Evolutionary conservation across 2,888 invertebrate genomes (phyloP).

Genomic region (Phyto melanocephala): DNA sequence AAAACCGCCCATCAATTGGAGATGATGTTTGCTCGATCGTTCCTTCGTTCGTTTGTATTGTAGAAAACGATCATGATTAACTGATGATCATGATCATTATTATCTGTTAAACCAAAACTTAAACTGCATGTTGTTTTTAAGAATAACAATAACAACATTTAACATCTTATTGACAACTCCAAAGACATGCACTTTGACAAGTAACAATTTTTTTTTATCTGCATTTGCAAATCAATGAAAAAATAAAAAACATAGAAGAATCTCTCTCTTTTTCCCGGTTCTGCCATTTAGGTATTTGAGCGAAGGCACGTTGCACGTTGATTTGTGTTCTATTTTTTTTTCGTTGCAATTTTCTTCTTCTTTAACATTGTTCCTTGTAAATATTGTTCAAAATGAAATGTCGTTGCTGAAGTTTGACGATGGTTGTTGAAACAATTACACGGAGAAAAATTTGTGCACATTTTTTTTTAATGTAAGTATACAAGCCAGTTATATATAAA

Average conservation of each 20-base stretch:
- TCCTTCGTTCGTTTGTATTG: neutral
- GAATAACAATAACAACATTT: constrained; percentile 42
- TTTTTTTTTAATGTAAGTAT: too few relatives aligned
- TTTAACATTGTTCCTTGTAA: constrained; percentile 25
- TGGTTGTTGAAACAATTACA: constrained; percentile 19
- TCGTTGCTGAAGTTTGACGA: constrained; percentile 33
- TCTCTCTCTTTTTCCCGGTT: constrained; percentile 30
- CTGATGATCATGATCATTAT: constrained; percentile 55
- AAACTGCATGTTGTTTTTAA: constrained; percentile 18
- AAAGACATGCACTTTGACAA: constrained; percentile 63
- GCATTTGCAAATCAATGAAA: constrained; percentile 58
- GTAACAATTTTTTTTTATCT: constrained; percentile 62
- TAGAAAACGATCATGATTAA: constrained; percentile 51
- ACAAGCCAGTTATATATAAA: too few relatives aligned
- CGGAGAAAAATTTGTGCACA: constrained; percentile 6
- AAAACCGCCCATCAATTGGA: constrained; percentile 64
- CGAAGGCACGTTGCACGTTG: constrained; percentile 51
- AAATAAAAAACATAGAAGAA: constrained; percentile 24
- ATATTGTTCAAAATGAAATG: constrained; percentile 47
- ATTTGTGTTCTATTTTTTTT: constrained; percentile 15
- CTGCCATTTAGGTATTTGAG: constrained; percentile 29
- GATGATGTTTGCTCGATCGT: constrained; percentile 33
- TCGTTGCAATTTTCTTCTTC: constrained; percentile 2
- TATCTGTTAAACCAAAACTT: constrained; percentile 43
- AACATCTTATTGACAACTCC: constrained; percentile 56